Conservation (phyloP, 2,797 vertebrate genomes). For the Picus viridis region DNA sequence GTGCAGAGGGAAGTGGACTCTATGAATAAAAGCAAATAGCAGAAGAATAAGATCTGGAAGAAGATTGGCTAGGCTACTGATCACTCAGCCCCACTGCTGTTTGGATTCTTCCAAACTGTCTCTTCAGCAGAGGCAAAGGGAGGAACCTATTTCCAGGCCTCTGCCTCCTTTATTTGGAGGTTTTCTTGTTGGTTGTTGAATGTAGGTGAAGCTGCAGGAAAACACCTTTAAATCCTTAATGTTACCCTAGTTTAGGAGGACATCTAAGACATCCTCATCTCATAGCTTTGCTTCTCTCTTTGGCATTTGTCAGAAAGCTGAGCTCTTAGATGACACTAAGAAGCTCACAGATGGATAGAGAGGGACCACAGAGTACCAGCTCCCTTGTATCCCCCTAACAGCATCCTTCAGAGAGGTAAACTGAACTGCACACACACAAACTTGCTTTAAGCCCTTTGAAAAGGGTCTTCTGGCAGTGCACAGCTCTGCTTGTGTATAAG, state of each 20-base stretch:
- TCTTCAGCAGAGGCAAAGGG: background rate
- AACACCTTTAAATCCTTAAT: background rate
- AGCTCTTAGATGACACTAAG: background rate
- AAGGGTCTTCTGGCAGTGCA: background rate
- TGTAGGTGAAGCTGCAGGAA: background rate
- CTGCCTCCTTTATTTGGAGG: background rate
- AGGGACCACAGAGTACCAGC: background rate
- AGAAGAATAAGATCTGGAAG: background rate
- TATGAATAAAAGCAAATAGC: background rate
- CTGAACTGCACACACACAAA: background rate
- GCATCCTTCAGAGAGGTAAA: background rate
- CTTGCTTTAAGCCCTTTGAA: background rate
- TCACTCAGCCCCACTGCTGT: background rate
- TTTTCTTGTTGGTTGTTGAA: background rate
- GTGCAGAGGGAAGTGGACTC: background rate
- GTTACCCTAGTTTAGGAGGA: background rate
- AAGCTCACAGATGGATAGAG: background rate
- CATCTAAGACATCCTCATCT: background rate
- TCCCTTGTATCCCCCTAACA: background rate
- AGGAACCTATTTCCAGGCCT: background rate
- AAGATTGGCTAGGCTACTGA: background rate
- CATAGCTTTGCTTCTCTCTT: background rate
- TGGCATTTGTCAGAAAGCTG: background rate
- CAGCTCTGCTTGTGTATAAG: background rate
- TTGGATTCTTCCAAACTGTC: background rate